Base-by-base conservation (phyloP, 2,113 vertebrate genomes). In the Echinops telfairi region DNA sequence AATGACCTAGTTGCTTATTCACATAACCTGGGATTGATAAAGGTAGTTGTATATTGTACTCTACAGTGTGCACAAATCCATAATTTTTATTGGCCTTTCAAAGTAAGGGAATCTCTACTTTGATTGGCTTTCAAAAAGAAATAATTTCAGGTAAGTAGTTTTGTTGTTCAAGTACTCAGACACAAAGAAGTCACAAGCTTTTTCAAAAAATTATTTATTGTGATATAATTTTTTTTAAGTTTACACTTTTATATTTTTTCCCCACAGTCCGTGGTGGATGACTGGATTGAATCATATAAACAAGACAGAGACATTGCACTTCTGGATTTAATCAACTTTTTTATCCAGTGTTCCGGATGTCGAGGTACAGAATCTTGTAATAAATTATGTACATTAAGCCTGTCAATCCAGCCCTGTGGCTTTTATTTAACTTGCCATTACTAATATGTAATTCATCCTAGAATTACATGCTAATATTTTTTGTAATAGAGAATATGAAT, bases 261-360 rank as follows among this genome's bases (percentile, higher is more conserved):
- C 96, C 96, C 77, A 86, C 97, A 99, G 99, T 99, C 99, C 83
- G 99, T 99, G 96, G 99, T 99, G 96, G 99, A 99, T 93, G 99
- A 99, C 98, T 99, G 99, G 99, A 99, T 99, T 95, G 99, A 99
- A 98, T 99, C 99, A 53, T 99, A 99, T 97, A 99, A 99, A 96
- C 99, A 99, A 98, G 99, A 99, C 98, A 97, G 99, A 98, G 99
- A 99, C 97, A 98, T 99, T 97, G 99, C 99, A 92, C 99, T 99
- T 97, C 98, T 99, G 97, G 99, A 99, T 98, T 99, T 99, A 96
- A 99, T 99, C 97, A 99, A 99, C 98, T 99, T 99, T 98, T 99
- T 99, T 98, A 99, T 99, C 98, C 99, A 99, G 98, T 99, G 99
- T 98, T 99, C 99, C 81, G 99, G 99, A 91, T 99, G 99, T 98